Percentiles rank a stretch among this genome's conserved stretches.
These are phyloP conservation scores for Zaprionus gabonicus DNA, from an alignment of 1,140 invertebrate genomes.

Conservation along the genomic window DNA sequence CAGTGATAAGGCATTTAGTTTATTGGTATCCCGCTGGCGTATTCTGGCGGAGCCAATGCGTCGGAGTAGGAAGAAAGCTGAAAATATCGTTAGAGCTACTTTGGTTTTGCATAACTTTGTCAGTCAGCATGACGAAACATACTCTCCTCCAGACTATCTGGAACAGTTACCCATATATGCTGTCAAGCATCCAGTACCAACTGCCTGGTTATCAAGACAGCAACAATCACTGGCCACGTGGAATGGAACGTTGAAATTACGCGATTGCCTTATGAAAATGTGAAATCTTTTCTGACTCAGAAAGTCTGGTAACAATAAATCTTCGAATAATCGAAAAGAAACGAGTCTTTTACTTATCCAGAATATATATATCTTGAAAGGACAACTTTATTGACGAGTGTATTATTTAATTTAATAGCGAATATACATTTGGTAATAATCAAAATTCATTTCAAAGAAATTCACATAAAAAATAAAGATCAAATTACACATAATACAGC, in stretches of 20 bases:
- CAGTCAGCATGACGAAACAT: conserved; percentile 22
- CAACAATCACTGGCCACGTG: neutral
- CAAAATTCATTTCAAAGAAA: conserved; percentile 57
- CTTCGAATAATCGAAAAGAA: neutral
- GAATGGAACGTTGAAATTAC: neutral
- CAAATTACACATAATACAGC: conserved; percentile 47
- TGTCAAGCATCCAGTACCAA: neutral
- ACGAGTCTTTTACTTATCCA: neutral
- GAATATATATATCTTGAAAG: conserved; percentile 29
- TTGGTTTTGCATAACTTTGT: conserved; percentile 33
- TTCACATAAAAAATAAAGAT: conserved; percentile 54
- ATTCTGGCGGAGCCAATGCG: neutral
- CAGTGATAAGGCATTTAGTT: conserved; percentile 27
- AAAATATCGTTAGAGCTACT: conserved; percentile 20
- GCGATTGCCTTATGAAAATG: neutral
- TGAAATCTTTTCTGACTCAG: neutral
- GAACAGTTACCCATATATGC: neutral
- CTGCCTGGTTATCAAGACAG: neutral
- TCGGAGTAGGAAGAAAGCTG: conserved; percentile 10
- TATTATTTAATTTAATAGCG: conserved; percentile 40
- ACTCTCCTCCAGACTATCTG: conserved; percentile 7
- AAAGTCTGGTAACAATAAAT: neutral
- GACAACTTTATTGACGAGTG: conserved; percentile 65
- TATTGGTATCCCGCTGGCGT: conserved; percentile 22
- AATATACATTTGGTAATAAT: conserved; percentile 46